These are phyloP conservation scores for Latheticus oryzae DNA, from an alignment of 2,888 invertebrate genomes.

Conservation along the genomic window DNA sequence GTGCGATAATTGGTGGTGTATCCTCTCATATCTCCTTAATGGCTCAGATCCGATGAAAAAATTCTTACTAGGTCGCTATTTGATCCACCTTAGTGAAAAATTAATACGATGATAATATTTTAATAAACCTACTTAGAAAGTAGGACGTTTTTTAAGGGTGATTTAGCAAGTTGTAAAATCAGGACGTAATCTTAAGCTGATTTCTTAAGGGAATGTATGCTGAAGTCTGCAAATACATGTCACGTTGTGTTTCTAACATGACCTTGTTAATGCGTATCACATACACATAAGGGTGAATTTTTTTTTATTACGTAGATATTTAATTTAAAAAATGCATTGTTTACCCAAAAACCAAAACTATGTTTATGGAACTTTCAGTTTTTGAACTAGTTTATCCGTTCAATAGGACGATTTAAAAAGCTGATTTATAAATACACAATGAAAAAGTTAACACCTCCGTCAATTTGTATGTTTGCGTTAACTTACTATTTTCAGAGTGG, in stretches of 20 bases:
- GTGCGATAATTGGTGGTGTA: conserved; percentile 9
- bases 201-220: conserved; percentile 28
- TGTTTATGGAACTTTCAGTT: conserved; percentile 1
- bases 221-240: conserved; percentile 24
- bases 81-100: conserved; percentile 16
- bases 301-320: conserved; percentile 5
- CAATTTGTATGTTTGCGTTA: conserved; percentile 26
- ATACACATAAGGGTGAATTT: too few species aligned
- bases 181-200: conserved; percentile 25
- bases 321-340: conserved; percentile 2
- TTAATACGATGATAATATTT: conserved; percentile 16
- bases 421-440: conserved; percentile 19
- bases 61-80: conserved; percentile 27
- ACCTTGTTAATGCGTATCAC: conserved; percentile 22
- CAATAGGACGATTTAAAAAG: conserved; percentile 6
- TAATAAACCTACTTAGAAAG: conserved; percentile 33
- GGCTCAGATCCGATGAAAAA: conserved; percentile 3
- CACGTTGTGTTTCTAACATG: conserved; percentile 15
- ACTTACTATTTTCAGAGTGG: conserved; percentile 26
- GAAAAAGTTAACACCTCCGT: conserved; percentile 30
- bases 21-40: background rate
- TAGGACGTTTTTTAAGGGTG: conserved; percentile 31
- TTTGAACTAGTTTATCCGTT: background rate
- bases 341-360: conserved; percentile 3
- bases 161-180: conserved; percentile 22